Base-by-base conservation (phyloP, 2,113 vertebrate genomes). In the Chascanopsetta lugubris region DNA sequence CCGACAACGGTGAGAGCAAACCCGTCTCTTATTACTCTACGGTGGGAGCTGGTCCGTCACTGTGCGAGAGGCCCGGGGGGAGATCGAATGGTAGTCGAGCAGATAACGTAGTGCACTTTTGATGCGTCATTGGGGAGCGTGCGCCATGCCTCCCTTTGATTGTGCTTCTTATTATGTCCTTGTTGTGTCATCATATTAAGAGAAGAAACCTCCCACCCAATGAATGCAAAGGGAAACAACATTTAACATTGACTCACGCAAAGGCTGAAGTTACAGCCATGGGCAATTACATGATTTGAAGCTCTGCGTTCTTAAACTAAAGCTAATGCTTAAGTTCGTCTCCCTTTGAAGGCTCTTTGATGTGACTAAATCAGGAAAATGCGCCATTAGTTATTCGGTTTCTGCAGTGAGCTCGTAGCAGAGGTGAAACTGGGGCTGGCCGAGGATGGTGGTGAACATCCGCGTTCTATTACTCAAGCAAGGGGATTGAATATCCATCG, bases 1-100 rank as follows among this genome's bases (percentile, higher is more conserved):
- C 92, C n/a, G 96, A 98, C 78, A 96, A 95, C 22, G 96, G 97
- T 97, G 93, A 97, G 85, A 73, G 36, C 17, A 24, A 75, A 30
- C 29, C 13, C n/a, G 11, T 30, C 49, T 57, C n/a, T 56, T 61
- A 11, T 67, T n/a, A 24, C 30, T 45, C 26, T 17, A 15, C 20
- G 2, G 3, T 43, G 29, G 25, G 46, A 26, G 61, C 53, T 69
- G 66, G 55, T 25, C 43, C 48, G 24, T 72, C 57, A 62, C 6
- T 29, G 5, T 57, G 24, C 17, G 6, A 46, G 45, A 54, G 3
- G 6, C 40, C 29, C 30, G 15, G 26, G 21, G 30, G 48, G 22
- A 67, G 43, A 60, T 36, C 7, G 1, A 18, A 17, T 15, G 51
- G 50, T 20, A 3, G 20, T 26, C 42, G 6, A 47, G 55, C 38